Evolutionary conservation across 2,888 invertebrate genomes (phyloP), one percentile per base, ranked within the genome.

Genomic region (Athalia rosae): DNA sequence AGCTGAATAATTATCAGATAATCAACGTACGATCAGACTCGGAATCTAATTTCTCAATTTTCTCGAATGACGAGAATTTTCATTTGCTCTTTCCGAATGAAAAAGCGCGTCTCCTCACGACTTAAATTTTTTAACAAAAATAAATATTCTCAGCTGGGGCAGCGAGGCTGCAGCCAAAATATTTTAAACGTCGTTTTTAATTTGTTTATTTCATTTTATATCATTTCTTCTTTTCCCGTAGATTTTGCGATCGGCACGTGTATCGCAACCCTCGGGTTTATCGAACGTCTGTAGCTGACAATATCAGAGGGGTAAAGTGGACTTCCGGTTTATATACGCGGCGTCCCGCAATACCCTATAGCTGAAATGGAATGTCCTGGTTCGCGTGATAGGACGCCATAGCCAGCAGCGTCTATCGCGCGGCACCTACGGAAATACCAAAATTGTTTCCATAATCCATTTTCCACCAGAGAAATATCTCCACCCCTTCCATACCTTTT

Each of bases 391-490:
- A 45, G 45, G 71, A 43, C 15, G 71, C 71, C 58, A 58, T 71
- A 58, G 56, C 71, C 58, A 58, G 45, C n/a, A 71, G 58, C 71
- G 71, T 71, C 58, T 58, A 71, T 71, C 71, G 58, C 71, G 28
- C 71, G 56, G 58, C 71, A 71, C 71, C 56, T 43, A 71, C 71
- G 71, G 71, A 71, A 71, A 71, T 71, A 58, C 71, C 71, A 45
- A 71, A 28, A 71, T 58, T 13, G 71, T 71, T 71, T 71, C 71
- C 56, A 71, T 71, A 71, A 67, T 67, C 67, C 50, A 53, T 67
- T 64, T 13, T 15, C 11, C 43, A 43, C 9, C 5, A 64, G 58
- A 4, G 64, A 64, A 11, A 53, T n/a, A 28, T n/a, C 67, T 67
- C 28, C 53, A 48, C 50, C n/a, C 8, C 41, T 67, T 53, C 41